A percentile compares a stretch with the other conserved stretches of the same genome.
These are phyloP conservation scores for Gallinago paraguaiae DNA, from an alignment of 2,113 vertebrate species.

Conservation along the genomic window DNA sequence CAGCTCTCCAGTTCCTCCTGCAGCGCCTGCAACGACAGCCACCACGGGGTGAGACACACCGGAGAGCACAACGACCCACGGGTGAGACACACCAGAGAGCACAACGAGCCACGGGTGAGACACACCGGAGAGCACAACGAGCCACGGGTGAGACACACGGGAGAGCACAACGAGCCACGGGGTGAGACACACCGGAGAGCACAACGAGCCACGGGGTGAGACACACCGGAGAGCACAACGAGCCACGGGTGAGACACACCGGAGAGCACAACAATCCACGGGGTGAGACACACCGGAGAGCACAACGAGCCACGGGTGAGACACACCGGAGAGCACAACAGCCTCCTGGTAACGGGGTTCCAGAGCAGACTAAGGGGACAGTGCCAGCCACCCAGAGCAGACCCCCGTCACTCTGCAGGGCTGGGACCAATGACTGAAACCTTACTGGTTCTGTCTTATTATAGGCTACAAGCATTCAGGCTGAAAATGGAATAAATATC, in stretches of 20 bases:
- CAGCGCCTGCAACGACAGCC: conserved; percentile 77
- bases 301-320: background rate
- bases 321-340: background rate
- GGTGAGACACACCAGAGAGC: background rate
- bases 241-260: no score
- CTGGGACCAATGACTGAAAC: fast-evolving
- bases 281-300: background rate
- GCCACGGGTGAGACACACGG: no score
- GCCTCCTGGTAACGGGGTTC: background rate
- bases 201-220: background rate
- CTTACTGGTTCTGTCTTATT: background rate
- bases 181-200: background rate
- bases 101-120: no score
- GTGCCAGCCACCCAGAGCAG: fast-evolving
- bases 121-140: background rate
- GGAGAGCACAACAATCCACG: no score
- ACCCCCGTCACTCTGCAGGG: background rate
- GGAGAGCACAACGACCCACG: background rate
- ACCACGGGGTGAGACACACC: background rate
- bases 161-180: background rate
- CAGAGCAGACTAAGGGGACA: background rate
- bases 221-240: background rate
- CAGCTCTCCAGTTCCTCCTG: conserved; percentile 84
- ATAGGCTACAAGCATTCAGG: background rate
- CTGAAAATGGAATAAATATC: background rate